These are phyloP conservation scores for Eleutherodactylus coqui DNA, from an alignment of 2,797 vertebrate genomes.

Conservation along the genomic window DNA sequence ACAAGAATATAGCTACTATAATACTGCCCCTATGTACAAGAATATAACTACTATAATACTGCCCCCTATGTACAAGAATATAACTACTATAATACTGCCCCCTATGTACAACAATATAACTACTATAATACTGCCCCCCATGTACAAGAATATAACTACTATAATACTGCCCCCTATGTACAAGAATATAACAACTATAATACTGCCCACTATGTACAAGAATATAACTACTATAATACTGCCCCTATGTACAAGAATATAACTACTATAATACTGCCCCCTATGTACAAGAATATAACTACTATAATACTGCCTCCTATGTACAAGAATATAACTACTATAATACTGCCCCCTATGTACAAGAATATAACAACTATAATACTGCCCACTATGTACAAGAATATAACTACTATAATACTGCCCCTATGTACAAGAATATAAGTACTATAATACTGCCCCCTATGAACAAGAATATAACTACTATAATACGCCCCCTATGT, in stretches of 20 bases:
- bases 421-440: too few species aligned
- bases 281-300: neutral
- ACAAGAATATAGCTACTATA: conserved; percentile 16
- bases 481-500: neutral
- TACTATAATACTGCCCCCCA: neutral
- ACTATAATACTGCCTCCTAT: neutral
- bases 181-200: too few species aligned
- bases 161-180: too few species aligned
- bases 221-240: too few species aligned
- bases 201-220: too few species aligned
- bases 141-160: too few species aligned
- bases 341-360: neutral
- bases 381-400: neutral
- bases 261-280: neutral
- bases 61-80: neutral
- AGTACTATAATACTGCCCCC: too few species aligned
- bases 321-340: neutral
- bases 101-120: neutral
- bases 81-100: neutral
- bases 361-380: too few species aligned
- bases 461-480: neutral
- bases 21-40: conserved; percentile 17
- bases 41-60: conserved; percentile 4
- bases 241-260: neutral
- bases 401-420: neutral